These are phyloP conservation scores for Ichneumoninae sp. DNA, from an alignment of 2,888 invertebrate species.

Conservation along the genomic window DNA sequence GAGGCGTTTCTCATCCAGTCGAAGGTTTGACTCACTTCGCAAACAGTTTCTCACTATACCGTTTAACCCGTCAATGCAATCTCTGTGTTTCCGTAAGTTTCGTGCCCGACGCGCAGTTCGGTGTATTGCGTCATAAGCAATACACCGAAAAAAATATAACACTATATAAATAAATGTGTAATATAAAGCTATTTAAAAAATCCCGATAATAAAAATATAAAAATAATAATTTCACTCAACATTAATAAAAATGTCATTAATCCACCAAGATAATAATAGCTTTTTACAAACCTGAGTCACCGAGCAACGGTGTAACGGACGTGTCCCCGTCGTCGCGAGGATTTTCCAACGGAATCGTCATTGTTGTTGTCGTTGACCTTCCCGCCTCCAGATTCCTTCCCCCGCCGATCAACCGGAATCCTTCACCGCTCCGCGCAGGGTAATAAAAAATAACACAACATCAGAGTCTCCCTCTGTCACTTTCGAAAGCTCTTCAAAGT, in stretches of 20 bases:
- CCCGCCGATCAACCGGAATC: slow-evolving; percentile 2
- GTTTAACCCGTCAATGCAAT: too few relatives aligned
- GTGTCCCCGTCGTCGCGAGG: slow-evolving; percentile 27
- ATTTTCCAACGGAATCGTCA: slow-evolving; percentile 65
- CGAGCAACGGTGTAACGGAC: slow-evolving; percentile 21
- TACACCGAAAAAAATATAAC: too few relatives aligned
- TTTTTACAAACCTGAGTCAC: slow-evolving; percentile 39
- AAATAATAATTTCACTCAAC: too few relatives aligned
- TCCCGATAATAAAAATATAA: too few relatives aligned
- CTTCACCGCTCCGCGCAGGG: slow-evolving; percentile 19
- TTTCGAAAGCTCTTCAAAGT: neutral
- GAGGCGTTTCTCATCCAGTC: neutral
- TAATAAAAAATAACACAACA: neutral
- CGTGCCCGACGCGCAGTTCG: too few relatives aligned
- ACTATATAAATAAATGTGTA: too few relatives aligned
- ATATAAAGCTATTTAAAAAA: too few relatives aligned
- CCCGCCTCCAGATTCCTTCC: slow-evolving; percentile 3
- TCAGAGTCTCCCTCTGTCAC: slow-evolving; percentile 4
- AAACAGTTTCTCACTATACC: neutral
- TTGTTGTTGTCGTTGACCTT: slow-evolving; percentile 19
- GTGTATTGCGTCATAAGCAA: too few relatives aligned
- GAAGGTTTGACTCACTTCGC: neutral
- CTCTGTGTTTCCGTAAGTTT: too few relatives aligned
- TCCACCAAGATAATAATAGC: neutral
- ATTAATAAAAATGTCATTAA: neutral